Conservation (phyloP, 2,113 vertebrate genomes). For the Egretta garzetta region DNA sequence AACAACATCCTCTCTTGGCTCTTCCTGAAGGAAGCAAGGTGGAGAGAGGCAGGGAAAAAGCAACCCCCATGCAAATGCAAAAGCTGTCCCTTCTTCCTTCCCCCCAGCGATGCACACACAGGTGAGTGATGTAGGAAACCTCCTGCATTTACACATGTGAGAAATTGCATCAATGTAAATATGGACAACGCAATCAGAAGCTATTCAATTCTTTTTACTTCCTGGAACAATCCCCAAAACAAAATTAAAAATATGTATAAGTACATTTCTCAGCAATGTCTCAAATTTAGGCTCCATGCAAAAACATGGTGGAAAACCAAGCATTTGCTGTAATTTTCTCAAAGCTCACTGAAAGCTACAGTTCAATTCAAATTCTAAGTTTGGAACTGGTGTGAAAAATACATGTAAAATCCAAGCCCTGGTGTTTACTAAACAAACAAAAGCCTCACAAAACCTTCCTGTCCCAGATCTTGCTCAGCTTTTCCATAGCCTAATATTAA, state of each 20-base stretch:
- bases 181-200: neutral
- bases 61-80: neutral
- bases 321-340: neutral
- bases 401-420: neutral
- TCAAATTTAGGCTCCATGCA: neutral
- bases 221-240: neutral
- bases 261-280: neutral
- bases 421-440: neutral
- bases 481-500: neutral
- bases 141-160: neutral
- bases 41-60: neutral
- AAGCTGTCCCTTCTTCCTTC: neutral
- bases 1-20: neutral
- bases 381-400: neutral
- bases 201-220: neutral
- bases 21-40: neutral
- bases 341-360: neutral
- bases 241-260: neutral
- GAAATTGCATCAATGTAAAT: neutral
- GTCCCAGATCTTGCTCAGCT: neutral
- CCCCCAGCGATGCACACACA: rapidly evolving
- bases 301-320: neutral
- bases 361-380: neutral
- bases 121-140: neutral
- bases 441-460: neutral